These are phyloP conservation scores for Hippoglossus hippoglossus DNA, from an alignment of 2,797 vertebrate genomes.

Conservation along the genomic window DNA sequence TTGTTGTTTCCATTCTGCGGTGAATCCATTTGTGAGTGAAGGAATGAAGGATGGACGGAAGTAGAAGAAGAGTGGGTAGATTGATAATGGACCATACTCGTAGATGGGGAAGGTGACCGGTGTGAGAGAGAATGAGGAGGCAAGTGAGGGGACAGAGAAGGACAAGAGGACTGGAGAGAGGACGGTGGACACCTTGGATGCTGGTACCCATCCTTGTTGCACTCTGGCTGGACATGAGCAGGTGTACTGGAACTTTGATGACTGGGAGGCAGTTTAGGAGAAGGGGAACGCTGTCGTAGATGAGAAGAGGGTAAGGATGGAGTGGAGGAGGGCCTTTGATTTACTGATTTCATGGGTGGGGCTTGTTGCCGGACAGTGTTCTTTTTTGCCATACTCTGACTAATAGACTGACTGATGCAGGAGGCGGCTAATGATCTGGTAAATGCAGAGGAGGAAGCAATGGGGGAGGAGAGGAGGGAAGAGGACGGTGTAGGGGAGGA, in stretches of 20 bases:
- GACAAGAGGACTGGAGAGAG: conserved; percentile 43
- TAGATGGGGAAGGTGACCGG: conserved; percentile 40
- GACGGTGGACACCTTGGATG: conserved; percentile 44
- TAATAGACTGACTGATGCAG: conserved; percentile 89
- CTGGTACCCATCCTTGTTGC: conserved; percentile 45
- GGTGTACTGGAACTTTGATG: conserved; percentile 22
- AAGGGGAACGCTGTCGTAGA: conserved; percentile 65
- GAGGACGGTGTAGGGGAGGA: conserved; percentile 42
- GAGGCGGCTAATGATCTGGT: conserved; percentile 88
- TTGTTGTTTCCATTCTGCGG: conserved; percentile 66
- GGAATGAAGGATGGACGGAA: conserved; percentile 44
- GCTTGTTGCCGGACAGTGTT: conserved; percentile 47
- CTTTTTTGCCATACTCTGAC: conserved; percentile 85
- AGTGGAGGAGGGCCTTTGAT: conserved; percentile 23
- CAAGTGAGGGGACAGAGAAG: conserved; percentile 20
- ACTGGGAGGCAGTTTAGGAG: conserved; percentile 57
- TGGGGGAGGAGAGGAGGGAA: conserved; percentile 36
- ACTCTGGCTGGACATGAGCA: conserved; percentile 25
- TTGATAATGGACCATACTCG: conserved; percentile 36
- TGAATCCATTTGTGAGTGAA: conserved; percentile 43
- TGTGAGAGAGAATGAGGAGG: conserved; percentile 30
- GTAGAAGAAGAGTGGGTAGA: conserved; percentile 2
- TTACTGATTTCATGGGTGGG: conserved; percentile 8
- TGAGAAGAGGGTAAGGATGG: conserved; percentile 48
- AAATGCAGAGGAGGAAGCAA: conserved; percentile 73